Conservation (phyloP, 2,113 vertebrate genomes). For the Marmota flaviventris region DNA sequence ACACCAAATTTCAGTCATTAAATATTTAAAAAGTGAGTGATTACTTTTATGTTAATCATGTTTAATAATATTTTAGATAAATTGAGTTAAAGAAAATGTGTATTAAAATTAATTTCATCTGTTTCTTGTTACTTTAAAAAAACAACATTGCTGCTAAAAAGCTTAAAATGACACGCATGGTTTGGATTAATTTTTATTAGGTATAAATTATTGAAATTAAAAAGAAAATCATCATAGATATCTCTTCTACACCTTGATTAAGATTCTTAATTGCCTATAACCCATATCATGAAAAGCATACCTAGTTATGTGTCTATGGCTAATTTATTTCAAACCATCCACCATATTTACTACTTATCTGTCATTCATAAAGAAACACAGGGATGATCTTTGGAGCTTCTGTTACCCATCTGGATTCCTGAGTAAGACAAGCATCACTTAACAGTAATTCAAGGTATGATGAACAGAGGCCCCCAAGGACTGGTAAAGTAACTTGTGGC, state of each 20-base stretch:
- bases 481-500: neutral
- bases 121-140: neutral
- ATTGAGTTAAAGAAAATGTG: neutral
- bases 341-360: neutral
- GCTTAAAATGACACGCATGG: neutral
- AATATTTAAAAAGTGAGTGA: neutral
- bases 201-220: neutral
- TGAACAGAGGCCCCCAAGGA: neutral
- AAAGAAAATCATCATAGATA: neutral
- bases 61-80: slow-evolving; percentile 1
- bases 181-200: neutral
- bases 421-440: neutral
- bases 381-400: neutral
- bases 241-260: neutral
- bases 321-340: neutral
- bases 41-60: neutral
- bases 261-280: neutral
- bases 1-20: neutral
- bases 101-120: neutral
- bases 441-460: neutral
- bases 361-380: neutral
- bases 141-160: neutral
- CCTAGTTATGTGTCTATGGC: neutral
- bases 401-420: neutral
- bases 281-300: neutral